Evolutionary conservation across 2,113 vertebrate species (phyloP), one percentile per base, ranked within the genome.

Genomic region (Calidris pygmaea): DNA sequence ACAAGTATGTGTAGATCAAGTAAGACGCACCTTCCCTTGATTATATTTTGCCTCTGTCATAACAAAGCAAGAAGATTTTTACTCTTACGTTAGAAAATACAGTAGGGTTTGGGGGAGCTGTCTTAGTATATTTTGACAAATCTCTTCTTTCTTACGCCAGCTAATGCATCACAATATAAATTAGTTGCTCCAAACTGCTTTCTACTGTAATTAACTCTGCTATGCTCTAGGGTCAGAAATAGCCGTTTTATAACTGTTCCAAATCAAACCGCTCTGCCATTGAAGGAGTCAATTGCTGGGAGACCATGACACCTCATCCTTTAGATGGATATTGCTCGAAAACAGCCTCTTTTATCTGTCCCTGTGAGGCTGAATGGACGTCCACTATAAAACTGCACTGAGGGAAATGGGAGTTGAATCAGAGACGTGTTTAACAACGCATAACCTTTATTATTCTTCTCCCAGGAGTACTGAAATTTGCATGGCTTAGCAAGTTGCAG

Each of bases 341-440:
- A 98, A 92, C 45, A 81, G 23, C 20, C 27, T 27, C 23, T 93
- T 90, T 97, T 84, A 56, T 96, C 97, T 96, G 71, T 95, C 80
- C 76, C 78, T 92, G 39, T 87, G 94, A 93, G 65, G 84, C 43
- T 94, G 88, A 97, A 90, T 8, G 72, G 90, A 89, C 89, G 95
- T 81, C 65, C 72, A 58, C 89, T 83, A 58, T 73, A 94, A 95
- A 97, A 77, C 71, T 91, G 65, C 86, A 67, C 62, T 56, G 39
- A 95, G 92, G 70, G 76, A 95, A 97, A 90, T 79, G 82, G 89
- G 70, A 96, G 47, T 95, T 97, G 94, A 97, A 96, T 97, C 94
- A 95, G 39, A 27, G 39, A 62, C 1, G 1, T 27, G n/a, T 78
- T 89, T 71, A 94, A 93, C 86, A 94, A 53, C 68, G 87, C 84